These are phyloP conservation scores for Cheilosia pagana DNA, from an alignment of 2,888 invertebrate genomes.

Conservation along the genomic window DNA sequence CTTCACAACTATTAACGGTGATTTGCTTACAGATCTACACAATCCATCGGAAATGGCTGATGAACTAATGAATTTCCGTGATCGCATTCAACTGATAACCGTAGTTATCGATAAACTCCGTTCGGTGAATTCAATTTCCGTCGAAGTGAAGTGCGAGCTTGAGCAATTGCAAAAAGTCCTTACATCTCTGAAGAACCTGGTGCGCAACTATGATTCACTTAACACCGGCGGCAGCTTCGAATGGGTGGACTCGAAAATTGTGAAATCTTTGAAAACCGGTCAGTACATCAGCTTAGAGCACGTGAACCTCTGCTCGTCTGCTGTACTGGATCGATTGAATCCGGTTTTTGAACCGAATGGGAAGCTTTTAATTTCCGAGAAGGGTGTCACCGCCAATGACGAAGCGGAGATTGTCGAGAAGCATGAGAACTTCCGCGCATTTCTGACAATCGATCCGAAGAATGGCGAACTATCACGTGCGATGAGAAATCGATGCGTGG, in stretches of 20 bases:
- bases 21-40: slow-evolving; percentile 76
- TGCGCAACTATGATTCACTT: slow-evolving; percentile 85
- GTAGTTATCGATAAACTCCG: slow-evolving; percentile 77
- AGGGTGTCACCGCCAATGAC: slow-evolving; percentile 90
- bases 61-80: slow-evolving; percentile 80
- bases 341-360: slow-evolving; percentile 97
- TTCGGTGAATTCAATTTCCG: slow-evolving; percentile 20
- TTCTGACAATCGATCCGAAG: slow-evolving; percentile 97
- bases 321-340: slow-evolving; percentile 98
- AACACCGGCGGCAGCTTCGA: slow-evolving; percentile 96
- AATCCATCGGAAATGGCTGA: slow-evolving; percentile 77
- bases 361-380: slow-evolving; percentile 93
- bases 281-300: slow-evolving; percentile 95
- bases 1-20: background rate
- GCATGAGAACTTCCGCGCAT: slow-evolving; percentile 95
- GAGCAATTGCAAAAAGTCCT: slow-evolving; percentile 74
- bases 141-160: slow-evolving; percentile 36
- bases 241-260: slow-evolving; percentile 95
- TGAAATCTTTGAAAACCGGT: slow-evolving; percentile 92
- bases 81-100: slow-evolving; percentile 78
- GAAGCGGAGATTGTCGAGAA: slow-evolving; percentile 90
- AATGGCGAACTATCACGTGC: slow-evolving; percentile 98
- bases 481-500: slow-evolving; percentile 99
- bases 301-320: slow-evolving; percentile 97
- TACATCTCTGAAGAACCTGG: slow-evolving; percentile 76